Conservation (phyloP, 2,888 invertebrate species). For the Agriopis marginaria region DNA sequence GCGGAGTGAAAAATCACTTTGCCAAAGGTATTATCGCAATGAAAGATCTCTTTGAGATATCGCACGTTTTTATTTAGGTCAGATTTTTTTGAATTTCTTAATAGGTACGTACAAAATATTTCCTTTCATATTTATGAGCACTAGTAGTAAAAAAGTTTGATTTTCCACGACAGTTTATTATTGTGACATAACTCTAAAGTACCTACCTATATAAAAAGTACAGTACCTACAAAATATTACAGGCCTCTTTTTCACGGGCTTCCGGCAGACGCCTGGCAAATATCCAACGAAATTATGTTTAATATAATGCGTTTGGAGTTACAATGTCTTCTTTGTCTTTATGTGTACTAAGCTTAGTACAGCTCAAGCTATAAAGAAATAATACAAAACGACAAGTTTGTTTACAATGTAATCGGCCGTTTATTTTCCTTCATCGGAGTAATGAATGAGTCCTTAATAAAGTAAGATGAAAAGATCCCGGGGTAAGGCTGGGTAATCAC, state of each 20-base stretch:
- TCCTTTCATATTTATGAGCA: conserved; percentile 7
- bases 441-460: conserved; percentile 34
- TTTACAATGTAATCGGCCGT: conserved; percentile 19
- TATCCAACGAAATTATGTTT: conserved; percentile 54
- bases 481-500: conserved; percentile 53
- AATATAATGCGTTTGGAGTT: conserved; percentile 37
- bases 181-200: conserved; percentile 5
- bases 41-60: no score
- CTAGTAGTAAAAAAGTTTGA: conserved; percentile 13
- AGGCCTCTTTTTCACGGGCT: conserved; percentile 24
- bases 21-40: no score
- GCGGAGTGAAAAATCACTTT: no score
- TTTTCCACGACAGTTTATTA: conserved; percentile 9
- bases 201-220: conserved; percentile 17
- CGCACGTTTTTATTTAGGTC: no score
- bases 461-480: conserved; percentile 30
- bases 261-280: conserved; percentile 46
- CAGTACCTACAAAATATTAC: conserved; percentile 24
- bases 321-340: conserved; percentile 29
- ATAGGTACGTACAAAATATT: neutral
- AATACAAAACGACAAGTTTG: conserved; percentile 25
- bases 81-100: no score
- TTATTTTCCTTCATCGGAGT: conserved; percentile 26
- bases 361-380: conserved; percentile 17
- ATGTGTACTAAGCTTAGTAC: conserved; percentile 19